Conservation (phyloP, 2,113 vertebrate species). For the Prionailurus viverrinus region DNA sequence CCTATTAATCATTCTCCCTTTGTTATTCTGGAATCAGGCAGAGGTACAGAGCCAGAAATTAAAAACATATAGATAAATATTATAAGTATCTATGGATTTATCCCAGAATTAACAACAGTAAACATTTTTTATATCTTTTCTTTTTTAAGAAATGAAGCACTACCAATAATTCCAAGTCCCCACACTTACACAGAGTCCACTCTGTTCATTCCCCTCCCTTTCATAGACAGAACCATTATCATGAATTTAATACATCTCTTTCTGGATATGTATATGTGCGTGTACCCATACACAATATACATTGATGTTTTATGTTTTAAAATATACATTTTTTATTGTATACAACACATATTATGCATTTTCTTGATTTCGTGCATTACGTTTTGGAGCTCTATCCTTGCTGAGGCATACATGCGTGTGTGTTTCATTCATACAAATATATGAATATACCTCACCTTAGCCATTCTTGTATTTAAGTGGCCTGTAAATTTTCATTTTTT, state of each 20-base stretch:
- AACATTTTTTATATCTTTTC: background rate
- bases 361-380: background rate
- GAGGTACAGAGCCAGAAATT: background rate
- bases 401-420: background rate
- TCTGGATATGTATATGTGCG: background rate
- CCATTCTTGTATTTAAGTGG: background rate
- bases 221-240: background rate
- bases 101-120: background rate
- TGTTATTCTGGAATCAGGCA: background rate
- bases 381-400: background rate
- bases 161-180: background rate
- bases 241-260: background rate
- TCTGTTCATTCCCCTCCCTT: background rate
- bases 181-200: background rate
- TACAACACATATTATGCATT: background rate
- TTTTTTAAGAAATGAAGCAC: slow-evolving; percentile 14
- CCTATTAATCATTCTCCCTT: background rate
- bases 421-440: background rate
- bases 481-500: background rate
- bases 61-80: background rate
- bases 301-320: background rate
- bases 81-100: background rate
- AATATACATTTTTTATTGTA: slow-evolving; percentile 14
- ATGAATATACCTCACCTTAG: background rate
- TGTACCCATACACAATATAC: background rate